Conservation (phyloP, 2,113 vertebrate species). For the Leucosticte australis region DNA sequence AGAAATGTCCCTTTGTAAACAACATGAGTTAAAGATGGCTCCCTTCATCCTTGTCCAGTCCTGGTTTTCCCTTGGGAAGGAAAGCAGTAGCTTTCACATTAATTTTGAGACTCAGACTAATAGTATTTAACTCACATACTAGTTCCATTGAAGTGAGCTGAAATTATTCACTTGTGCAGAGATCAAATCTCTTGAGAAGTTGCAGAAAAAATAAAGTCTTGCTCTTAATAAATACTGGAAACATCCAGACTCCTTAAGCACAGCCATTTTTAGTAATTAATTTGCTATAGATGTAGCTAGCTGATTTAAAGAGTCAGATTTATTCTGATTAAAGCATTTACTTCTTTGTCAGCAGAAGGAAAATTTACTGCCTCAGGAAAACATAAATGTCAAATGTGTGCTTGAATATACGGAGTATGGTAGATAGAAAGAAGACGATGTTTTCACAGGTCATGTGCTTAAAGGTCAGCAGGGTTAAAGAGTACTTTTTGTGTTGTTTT, state of each 20-base stretch:
- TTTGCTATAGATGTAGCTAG: slow-evolving; percentile 9
- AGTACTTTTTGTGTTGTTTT: slow-evolving; percentile 12
- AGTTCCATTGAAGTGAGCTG: neutral
- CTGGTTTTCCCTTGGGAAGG: neutral
- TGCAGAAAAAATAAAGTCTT: neutral
- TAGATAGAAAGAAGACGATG: slow-evolving; percentile 56
- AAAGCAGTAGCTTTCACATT: neutral
- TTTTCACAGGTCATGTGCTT: slow-evolving; percentile 51
- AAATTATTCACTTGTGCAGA: neutral
- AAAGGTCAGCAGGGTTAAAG: slow-evolving; percentile 26
- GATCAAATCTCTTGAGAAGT: neutral
- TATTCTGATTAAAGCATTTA: slow-evolving; percentile 53
- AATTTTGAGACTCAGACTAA: neutral
- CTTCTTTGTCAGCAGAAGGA: slow-evolving; percentile 6
- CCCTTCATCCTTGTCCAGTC: neutral
- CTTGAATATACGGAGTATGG: slow-evolving; percentile 16
- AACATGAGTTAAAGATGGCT: neutral
- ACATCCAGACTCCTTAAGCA: neutral
- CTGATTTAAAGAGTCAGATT: slow-evolving; percentile 52
- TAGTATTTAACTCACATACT: neutral
- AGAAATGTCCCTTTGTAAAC: neutral
- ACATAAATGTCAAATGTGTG: slow-evolving; percentile 56
- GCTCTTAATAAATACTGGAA: slow-evolving; percentile 5
- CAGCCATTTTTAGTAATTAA: slow-evolving; percentile 7
- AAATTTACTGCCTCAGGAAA: slow-evolving; percentile 49